Conservation (phyloP, 2,888 invertebrate genomes). For the Erebia epiphron region DNA sequence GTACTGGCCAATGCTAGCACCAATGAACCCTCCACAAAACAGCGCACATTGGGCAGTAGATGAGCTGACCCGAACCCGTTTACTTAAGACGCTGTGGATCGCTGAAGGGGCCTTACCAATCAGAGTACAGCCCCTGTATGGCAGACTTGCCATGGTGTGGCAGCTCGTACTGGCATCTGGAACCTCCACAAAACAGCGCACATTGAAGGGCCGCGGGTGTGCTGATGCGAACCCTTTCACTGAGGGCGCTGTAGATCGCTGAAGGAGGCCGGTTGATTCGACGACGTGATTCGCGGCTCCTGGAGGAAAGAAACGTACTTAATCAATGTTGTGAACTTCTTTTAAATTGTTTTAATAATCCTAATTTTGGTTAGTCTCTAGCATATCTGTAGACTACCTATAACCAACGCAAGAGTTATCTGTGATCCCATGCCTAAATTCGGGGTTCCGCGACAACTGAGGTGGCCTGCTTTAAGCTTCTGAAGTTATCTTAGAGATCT, state of each 20-base stretch:
- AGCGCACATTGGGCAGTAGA: conserved; percentile 90
- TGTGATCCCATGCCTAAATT: no score
- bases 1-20: conserved; percentile 83
- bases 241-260: conserved; percentile 68
- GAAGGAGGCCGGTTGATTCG: conserved; percentile 71
- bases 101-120: conserved; percentile 85
- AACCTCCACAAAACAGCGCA: conserved; percentile 92
- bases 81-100: background rate
- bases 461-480: no score
- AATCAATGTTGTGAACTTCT: no score
- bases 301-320: conserved; percentile 40
- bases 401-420: no score
- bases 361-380: no score
- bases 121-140: conserved; percentile 91
- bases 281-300: conserved; percentile 67
- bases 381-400: no score
- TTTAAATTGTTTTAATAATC: no score
- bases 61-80: conserved; percentile 80
- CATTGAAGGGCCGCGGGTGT: conserved; percentile 89
- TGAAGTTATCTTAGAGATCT: no score
- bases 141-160: conserved; percentile 85
- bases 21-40: conserved; percentile 91
- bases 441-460: no score
- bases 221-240: conserved; percentile 82
- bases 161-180: conserved; percentile 91